A percentile compares a stretch with the other conserved stretches of the same genome.
Evolutionary conservation across 2,888 invertebrate species (phyloP).

Genomic region (Gasteruption jaculator): DNA sequence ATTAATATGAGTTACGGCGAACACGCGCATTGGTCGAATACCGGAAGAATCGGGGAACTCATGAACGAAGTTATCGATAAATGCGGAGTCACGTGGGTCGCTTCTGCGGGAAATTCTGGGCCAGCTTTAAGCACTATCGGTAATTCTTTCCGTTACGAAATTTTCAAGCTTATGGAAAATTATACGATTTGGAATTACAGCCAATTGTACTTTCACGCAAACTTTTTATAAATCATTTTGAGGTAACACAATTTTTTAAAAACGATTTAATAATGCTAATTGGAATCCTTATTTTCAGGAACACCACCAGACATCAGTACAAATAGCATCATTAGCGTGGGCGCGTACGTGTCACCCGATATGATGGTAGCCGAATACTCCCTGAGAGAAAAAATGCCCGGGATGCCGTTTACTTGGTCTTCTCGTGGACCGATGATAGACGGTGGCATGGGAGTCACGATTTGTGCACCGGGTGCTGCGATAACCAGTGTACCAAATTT

Average conservation of each 20-base stretch:
- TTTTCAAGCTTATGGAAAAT: too few relatives aligned
- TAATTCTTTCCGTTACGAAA: too few relatives aligned
- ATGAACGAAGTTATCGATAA: slow-evolving; percentile 87
- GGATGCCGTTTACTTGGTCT: slow-evolving; percentile 88
- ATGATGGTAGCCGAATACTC: slow-evolving; percentile 98
- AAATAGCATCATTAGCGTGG: slow-evolving; percentile 83
- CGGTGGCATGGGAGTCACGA: slow-evolving; percentile 81
- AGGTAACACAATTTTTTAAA: too few relatives aligned
- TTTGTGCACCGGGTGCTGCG: slow-evolving; percentile 94
- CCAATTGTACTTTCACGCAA: too few relatives aligned
- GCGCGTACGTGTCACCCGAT: slow-evolving; percentile 94
- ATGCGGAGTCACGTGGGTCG: slow-evolving; percentile 88
- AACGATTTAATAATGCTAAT: too few relatives aligned
- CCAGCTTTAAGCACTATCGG: slow-evolving; percentile 92
- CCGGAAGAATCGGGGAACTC: slow-evolving; percentile 81
- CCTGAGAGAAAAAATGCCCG: slow-evolving; percentile 75
- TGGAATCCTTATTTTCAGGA: slow-evolving; percentile 37
- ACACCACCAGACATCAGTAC: slow-evolving; percentile 82
- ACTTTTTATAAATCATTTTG: too few relatives aligned
- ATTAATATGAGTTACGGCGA: slow-evolving; percentile 99
- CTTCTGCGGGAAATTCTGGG: slow-evolving; percentile 90
- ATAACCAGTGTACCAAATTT: slow-evolving; percentile 88
- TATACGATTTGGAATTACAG: too few relatives aligned
- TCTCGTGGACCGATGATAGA: slow-evolving; percentile 85
- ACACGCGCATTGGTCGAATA: slow-evolving; percentile 85